Evolutionary conservation across 2,113 vertebrate genomes (phyloP), one percentile per base, ranked within the genome.

Genomic region (Phalacrocorax pelagicus): DNA sequence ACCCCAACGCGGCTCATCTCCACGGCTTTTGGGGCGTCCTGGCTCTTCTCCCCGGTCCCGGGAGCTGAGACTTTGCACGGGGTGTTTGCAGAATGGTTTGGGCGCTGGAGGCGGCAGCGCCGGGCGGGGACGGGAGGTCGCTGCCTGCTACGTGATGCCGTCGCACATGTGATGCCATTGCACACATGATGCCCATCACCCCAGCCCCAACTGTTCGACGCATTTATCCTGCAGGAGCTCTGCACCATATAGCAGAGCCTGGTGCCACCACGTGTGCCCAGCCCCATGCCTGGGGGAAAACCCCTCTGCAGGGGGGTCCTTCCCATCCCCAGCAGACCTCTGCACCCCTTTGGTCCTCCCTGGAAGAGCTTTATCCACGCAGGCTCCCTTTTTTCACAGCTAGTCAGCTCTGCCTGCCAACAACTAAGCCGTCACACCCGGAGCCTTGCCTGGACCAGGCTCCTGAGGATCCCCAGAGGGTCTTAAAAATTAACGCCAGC

Each of bases 131-230:
- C 1, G 5, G 47, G 67, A 63, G 20, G 46, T 3, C 34, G 81
- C 36, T 27, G 27, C 57, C 36, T 0, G 15, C 57, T 23, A 16
- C 6, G 21, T 2, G 11, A 26, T 6, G 22, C 16, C 40, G 2
- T 47, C 6, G 3, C 34, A 4, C 3, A 1, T 4, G 29, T 17
- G 44, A 15, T 18, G 44, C 44, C 44, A 8, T 46, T 8, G 44
- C 44, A 46, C 44, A 6, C 16, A 18, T 17, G 44, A 19, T 62
- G 51, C 51, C 26, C n/a, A 0, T 21, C 18, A 38, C 23, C 57
- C 75, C 12, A 2, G 6, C 18, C 61, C 70, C 12, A 1, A 8
- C 9, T 0, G 2, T 8, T 54, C 16, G 0, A 8, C 27, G 18
- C 59, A 1, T 51, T 65, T 23, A 27, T 16, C 57, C 42, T 1